Evolutionary conservation across 2,888 invertebrate genomes (phyloP), one percentile per base, ranked within the genome.

Genomic region (Malacosoma neustria): DNA sequence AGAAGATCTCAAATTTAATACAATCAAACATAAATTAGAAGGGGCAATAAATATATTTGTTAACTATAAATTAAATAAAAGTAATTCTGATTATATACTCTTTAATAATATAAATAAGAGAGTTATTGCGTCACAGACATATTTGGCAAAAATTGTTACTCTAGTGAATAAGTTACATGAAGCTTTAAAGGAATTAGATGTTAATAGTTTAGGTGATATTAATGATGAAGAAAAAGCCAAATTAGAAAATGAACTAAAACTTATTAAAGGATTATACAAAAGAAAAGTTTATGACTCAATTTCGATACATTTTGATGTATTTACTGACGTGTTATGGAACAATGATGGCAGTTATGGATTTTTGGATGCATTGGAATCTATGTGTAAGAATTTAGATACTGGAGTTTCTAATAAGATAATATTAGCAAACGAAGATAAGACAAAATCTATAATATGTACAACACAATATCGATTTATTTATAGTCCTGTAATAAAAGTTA

Each of bases 271-370:
- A 47, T 49, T 72, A 13, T 82, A 72, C 34, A 77, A 62, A 51
- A 62, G 75, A 36, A 62, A 69, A 49, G 59, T 81, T 3, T 42
- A 60, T 0, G 82, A 84, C 31, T 56, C 61, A 3, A 45, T 79
- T 12, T 65, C 66, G 1, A 49, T 81, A 39, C 70, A 74, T 57
- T 85, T 75, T 40, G 84, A 85, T 54, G 32, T 74, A 1, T 42
- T 85, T 39, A 82, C 80, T 31, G 63, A 77, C 41, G 35, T 71
- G 1, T 11, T 82, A 32, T 66, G 69, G 64, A 59, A 35, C 31
- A 58, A 67, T 35, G 42, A 63, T 42, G 54, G 61, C 2, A 54
- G 61, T 35, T 69, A 64, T 38, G 63, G 54, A 32, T 41, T 81
- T n/a, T 48, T 60, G 1, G 51, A 71, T 31, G 67, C 64, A 1